These are phyloP conservation scores for Drosophila auraria DNA, from an alignment of 1,140 invertebrate species.

Conservation along the genomic window DNA sequence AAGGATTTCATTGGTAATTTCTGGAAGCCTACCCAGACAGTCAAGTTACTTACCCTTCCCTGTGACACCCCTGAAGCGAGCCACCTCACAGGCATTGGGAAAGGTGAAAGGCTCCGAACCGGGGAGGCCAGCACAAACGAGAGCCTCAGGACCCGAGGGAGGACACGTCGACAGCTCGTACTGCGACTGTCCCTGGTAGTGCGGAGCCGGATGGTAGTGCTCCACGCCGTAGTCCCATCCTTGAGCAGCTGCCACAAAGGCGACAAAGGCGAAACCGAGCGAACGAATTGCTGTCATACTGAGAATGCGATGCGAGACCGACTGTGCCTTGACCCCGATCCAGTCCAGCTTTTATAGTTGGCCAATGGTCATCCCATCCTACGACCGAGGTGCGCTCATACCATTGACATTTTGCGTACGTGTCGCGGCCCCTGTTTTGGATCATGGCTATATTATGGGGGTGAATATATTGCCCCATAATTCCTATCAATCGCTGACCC, in stretches of 20 bases:
- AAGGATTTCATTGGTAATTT: no score
- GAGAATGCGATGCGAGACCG: conserved; percentile 25
- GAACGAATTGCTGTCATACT: conserved; percentile 43
- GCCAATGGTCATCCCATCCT: conserved; percentile 12
- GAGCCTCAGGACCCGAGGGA: neutral
- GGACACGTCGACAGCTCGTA: conserved; percentile 38
- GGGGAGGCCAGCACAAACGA: conserved; percentile 45
- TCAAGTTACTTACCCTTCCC: conserved; percentile 21
- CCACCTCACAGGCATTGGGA: conserved; percentile 50
- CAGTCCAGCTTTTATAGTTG: conserved; percentile 62
- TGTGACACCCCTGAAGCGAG: conserved; percentile 38
- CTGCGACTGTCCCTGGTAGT: conserved; percentile 1
- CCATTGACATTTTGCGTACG: conserved; percentile 64
- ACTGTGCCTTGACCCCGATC: conserved; percentile 53
- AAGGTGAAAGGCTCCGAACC: conserved; percentile 43
- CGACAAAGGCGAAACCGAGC: conserved; percentile 30
- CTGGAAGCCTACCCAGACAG: fast-evolving
- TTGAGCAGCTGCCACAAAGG: conserved; percentile 16
- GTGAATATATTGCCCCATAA: conserved; percentile 24
- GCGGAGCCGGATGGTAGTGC: conserved; percentile 19
- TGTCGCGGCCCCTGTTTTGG: conserved; percentile 52
- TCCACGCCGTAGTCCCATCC: conserved; percentile 32
- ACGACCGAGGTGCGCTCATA: conserved; percentile 44
- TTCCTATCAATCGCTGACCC: conserved; percentile 24
- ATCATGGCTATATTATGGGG: conserved; percentile 19